A percentile compares a stretch with the other conserved stretches of the same genome.
Conservation (phyloP, 2,113 vertebrate genomes). For the Noctilio leporinus region DNA sequence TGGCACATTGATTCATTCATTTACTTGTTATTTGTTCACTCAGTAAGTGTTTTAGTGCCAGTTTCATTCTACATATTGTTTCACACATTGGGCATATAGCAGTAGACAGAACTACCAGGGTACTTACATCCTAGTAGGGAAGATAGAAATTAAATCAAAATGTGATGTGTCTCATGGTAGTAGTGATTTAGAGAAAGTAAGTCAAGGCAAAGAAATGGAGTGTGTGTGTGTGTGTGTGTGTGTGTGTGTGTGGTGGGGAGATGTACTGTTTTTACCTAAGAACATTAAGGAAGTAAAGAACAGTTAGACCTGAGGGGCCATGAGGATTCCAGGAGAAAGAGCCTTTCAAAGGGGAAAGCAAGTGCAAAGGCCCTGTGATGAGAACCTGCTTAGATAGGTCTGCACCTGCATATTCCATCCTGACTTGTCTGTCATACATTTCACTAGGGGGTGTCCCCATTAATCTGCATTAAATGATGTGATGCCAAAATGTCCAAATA, state of each 20-base stretch:
- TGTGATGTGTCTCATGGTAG: background rate
- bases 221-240: background rate
- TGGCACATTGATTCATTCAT: background rate
- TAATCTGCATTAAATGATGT: background rate
- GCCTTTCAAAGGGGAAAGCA: background rate
- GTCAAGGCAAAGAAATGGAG: background rate
- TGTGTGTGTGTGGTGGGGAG: too few relatives aligned
- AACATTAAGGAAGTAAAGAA: background rate
- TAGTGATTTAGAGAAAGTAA: background rate
- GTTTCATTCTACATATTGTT: background rate
- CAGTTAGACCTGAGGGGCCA: background rate
- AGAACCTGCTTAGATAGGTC: background rate
- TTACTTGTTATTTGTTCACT: background rate
- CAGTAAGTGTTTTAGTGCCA: background rate
- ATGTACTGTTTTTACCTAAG: background rate
- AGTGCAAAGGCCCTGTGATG: background rate
- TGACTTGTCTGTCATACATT: background rate
- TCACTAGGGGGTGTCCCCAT: background rate
- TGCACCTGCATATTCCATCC: background rate
- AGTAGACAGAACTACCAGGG: too few relatives aligned
- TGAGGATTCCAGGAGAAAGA: background rate
- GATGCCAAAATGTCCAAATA: background rate
- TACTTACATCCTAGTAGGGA: background rate
- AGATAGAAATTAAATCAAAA: background rate
- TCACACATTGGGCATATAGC: fast-evolving